These are phyloP conservation scores for Lottia scabra DNA, from an alignment of 2,888 invertebrate species.

Conservation along the genomic window DNA sequence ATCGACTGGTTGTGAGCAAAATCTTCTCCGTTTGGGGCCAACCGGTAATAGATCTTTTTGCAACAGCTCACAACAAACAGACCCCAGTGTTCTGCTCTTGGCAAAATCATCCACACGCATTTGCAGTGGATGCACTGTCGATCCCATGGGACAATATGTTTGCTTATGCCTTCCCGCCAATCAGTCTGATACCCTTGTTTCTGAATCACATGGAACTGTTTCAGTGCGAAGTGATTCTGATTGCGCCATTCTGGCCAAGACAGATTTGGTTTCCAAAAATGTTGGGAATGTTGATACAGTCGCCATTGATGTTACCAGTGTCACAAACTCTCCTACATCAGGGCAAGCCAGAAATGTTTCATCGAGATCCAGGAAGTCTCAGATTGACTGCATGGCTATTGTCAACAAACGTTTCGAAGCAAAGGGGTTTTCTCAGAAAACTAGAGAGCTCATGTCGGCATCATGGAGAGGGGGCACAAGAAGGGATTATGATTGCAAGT, in stretches of 20 bases:
- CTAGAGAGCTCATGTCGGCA: conserved; percentile 28
- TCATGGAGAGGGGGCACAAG: conserved; percentile 29
- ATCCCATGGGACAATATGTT: conserved; percentile 17
- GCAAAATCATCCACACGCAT: conserved; percentile 1
- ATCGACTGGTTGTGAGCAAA: conserved; percentile 12
- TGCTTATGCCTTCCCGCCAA: conserved; percentile 22
- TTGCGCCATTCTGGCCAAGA: conserved; percentile 11
- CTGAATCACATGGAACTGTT: conserved; percentile 15
- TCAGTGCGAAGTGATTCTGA: conserved; percentile 14
- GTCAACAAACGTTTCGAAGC: conserved; percentile 24
- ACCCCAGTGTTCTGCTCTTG: conserved; percentile 14
- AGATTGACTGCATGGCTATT: conserved; percentile 33
- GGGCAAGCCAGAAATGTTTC: conserved; percentile 21
- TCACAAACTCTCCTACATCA: conserved; percentile 23
- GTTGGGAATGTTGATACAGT: conserved; percentile 18
- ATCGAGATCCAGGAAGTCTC: conserved; percentile 25
- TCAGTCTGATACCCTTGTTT: conserved; percentile 6
- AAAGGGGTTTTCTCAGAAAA: conserved; percentile 26
- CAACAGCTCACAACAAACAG: conserved; percentile 16
- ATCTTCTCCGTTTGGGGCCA: conserved; percentile 13
- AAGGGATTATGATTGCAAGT: conserved; percentile 30
- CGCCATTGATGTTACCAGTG: conserved; percentile 21
- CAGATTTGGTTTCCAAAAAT: conserved; percentile 23
- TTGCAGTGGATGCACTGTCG: conserved; percentile 21
- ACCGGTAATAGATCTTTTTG: conserved; percentile 23